Evolutionary conservation across 2,797 vertebrate species (phyloP).

Genomic region (Chloroceryle amazona): DNA sequence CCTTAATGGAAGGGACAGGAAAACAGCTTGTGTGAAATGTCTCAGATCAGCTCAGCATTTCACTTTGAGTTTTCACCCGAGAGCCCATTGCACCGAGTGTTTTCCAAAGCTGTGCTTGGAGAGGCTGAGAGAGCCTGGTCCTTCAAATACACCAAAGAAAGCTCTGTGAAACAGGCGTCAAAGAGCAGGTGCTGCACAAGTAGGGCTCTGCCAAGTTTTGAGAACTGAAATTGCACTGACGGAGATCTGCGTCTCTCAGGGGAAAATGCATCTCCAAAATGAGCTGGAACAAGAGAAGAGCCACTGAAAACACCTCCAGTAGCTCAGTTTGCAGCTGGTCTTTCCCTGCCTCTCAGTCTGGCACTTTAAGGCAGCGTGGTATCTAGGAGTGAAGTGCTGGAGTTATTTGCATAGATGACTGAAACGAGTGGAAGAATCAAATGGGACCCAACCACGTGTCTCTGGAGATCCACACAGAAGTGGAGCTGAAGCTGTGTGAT

Average conservation of each 20-base stretch:
- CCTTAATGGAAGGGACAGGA: not conserved
- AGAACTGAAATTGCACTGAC: not conserved
- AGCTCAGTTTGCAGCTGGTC: not conserved
- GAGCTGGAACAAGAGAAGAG: not conserved
- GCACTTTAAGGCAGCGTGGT: accelerated
- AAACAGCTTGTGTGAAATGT: not conserved
- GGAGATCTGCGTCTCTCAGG: not conserved
- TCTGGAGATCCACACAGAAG: not conserved
- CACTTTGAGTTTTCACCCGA: not conserved
- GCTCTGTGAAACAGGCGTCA: not conserved
- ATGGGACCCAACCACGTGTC: not conserved
- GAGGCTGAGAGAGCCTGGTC: not conserved
- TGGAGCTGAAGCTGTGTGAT: not conserved
- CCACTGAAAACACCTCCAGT: not conserved
- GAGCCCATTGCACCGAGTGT: not conserved
- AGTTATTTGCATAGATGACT: not conserved
- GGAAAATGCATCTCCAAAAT: not conserved
- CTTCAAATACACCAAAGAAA: not conserved
- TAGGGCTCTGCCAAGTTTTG: not conserved
- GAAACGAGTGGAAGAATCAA: not conserved
- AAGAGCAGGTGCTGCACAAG: conserved; percentile 5
- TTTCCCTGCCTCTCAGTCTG: not conserved
- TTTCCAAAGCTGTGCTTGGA: not conserved
- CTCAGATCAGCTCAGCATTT: not conserved
- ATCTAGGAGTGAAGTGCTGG: not conserved